Evolutionary conservation across 2,113 vertebrate species (phyloP), one percentile per base, ranked within the genome.

Genomic region (Oceanodroma tethys): DNA sequence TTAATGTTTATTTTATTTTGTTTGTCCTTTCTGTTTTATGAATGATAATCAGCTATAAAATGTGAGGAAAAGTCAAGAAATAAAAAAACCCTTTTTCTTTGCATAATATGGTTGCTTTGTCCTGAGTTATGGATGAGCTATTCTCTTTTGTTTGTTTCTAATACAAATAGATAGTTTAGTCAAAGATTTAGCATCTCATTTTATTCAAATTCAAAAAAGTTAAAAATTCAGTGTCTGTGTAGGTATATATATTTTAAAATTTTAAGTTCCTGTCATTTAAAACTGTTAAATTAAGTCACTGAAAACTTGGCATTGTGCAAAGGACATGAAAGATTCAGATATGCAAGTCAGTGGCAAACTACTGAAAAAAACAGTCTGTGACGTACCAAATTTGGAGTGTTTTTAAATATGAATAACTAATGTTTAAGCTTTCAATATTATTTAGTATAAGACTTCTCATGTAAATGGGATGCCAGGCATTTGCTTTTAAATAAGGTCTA

Each of bases 111-210:
- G 27, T 89, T 92, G 74, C 18, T 88, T 92, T 93, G 48, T 81
- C 53, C 74, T 66, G 68, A 79, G 81, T 95, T 95, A 95, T 80
- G 50, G 71, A 83, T 90, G 25, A 95, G 66, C 22, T 90, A 43
- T 72, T 68, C 59, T 84, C 62, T 94, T 95, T 91, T 91, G 42
- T 83, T 79, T 94, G 34, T 74, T 93, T 92, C 59, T 82, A 72
- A 81, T 70, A 53, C 53, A 21, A 92, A 89, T 96, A 92, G 91
- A 97, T 95, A 93, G 90, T 94, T 94, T 29, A 90, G 65, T 76
- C 1, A 4, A 76, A 90, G 43, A 94, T 88, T 95, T 94, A 93
- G 53, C 84, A 83, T 81, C 40, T 67, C 25, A 76, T 90, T 95
- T 87, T 89, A 83, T 94, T 95, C 34, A 75, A 94, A 95, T 96